Evolutionary conservation across 2,113 vertebrate genomes (phyloP).

Genomic region (Ginglymostoma cirratum): DNA sequence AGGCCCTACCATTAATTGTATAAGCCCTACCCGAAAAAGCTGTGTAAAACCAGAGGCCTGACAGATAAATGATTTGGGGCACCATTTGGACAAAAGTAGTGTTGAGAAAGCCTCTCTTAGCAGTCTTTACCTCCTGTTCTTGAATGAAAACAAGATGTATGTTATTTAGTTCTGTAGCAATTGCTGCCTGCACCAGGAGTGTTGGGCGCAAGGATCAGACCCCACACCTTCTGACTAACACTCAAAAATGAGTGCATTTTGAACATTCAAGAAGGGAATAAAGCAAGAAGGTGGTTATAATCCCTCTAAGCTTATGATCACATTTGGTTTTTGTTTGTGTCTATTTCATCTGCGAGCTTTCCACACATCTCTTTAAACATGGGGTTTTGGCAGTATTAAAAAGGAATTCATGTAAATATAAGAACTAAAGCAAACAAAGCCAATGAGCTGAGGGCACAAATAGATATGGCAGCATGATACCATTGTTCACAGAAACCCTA

Average conservation of each 20-base stretch:
- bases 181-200: background rate
- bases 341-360: background rate
- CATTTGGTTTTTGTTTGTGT: background rate
- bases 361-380: background rate
- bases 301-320: background rate
- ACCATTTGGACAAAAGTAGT: background rate
- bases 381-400: too few species aligned
- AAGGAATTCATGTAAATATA: too few species aligned
- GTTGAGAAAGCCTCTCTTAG: background rate
- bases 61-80: background rate
- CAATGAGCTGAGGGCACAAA: too few species aligned
- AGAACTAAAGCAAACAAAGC: too few species aligned
- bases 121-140: background rate
- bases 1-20: too few species aligned
- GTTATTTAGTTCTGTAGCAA: background rate
- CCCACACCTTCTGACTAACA: background rate
- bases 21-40: background rate
- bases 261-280: background rate
- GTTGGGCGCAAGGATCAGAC: background rate
- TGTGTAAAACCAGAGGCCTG: too few species aligned
- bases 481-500: too few species aligned
- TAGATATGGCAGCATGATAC: too few species aligned
- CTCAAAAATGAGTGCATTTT: background rate
- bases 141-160: background rate
- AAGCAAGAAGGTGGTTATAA: background rate